A percentile compares a stretch with the other conserved stretches of the same genome.
These are phyloP conservation scores for Cercopithecus mona DNA, from an alignment of 2,113 vertebrate species.

Conservation along the genomic window DNA sequence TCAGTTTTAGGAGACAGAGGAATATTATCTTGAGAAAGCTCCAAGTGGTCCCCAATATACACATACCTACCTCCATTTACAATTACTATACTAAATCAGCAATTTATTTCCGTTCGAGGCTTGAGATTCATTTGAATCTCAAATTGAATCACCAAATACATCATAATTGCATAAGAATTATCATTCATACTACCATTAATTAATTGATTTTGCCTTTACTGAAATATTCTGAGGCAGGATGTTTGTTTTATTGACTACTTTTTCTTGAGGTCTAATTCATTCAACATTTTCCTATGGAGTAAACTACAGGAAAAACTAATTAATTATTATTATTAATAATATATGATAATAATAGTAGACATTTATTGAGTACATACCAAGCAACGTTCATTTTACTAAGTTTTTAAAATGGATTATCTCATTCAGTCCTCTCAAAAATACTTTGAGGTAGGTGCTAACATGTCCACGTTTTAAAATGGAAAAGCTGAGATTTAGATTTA, in stretches of 20 bases:
- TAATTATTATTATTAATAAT: background rate
- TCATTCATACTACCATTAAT: background rate
- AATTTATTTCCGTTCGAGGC: background rate
- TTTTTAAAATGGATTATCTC: background rate
- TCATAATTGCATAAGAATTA: background rate
- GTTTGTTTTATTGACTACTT: background rate
- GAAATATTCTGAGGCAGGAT: background rate
- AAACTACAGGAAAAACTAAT: background rate
- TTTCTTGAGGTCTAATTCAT: background rate
- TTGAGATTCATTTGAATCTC: background rate
- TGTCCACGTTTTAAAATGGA: background rate
- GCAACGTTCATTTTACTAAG: background rate
- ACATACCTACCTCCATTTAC: background rate
- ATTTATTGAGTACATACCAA: background rate
- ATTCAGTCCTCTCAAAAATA: background rate
- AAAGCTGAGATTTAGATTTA: background rate
- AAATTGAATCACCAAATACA: background rate
- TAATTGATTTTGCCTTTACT: background rate
- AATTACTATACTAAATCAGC: background rate
- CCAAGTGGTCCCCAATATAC: background rate
- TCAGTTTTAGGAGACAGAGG: background rate
- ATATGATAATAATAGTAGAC: background rate
- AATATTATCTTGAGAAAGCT: background rate
- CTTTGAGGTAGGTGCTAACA: background rate
- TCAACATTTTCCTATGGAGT: background rate